A percentile compares a stretch with the other conserved stretches of the same genome.
Evolutionary conservation across 2,797 vertebrate species (phyloP).

Genomic region (Choloepus didactylus): DNA sequence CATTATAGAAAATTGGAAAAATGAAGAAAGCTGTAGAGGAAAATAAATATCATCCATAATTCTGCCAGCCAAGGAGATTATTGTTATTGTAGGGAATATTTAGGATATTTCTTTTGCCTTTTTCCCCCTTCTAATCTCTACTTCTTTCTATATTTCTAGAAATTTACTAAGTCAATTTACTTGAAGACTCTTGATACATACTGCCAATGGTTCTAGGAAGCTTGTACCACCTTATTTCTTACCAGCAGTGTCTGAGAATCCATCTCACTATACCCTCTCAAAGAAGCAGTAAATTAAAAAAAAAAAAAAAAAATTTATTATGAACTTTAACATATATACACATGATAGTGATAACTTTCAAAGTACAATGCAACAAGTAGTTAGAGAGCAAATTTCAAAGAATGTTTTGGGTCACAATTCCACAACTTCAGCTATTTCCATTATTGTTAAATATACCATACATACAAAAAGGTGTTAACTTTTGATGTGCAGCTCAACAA

Average conservation of each 20-base stretch:
- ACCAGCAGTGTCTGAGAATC: rapidly evolving
- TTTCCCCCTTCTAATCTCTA: not conserved
- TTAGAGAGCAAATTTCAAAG: too few species aligned
- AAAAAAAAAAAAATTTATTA: not conserved
- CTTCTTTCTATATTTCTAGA: not conserved
- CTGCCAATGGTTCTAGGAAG: not conserved
- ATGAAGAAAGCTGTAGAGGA: not conserved
- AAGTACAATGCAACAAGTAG: too few species aligned
- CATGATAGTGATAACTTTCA: too few species aligned
- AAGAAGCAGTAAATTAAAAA: not conserved
- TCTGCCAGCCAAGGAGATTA: not conserved
- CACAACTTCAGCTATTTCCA: too few species aligned
- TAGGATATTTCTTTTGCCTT: not conserved
- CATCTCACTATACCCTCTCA: not conserved
- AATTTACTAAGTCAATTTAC: too few species aligned
- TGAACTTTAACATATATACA: too few species aligned
- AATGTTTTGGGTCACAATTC: too few species aligned
- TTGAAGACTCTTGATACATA: not conserved
- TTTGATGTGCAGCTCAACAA: too few species aligned
- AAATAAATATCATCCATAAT: not conserved
- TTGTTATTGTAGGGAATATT: not conserved
- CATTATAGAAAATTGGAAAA: not conserved
- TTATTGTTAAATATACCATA: too few species aligned
- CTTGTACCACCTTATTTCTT: rapidly evolving
- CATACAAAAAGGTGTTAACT: too few species aligned